Evolutionary conservation across 2,113 vertebrate species (phyloP).

Genomic region (Apeltes quadracus): DNA sequence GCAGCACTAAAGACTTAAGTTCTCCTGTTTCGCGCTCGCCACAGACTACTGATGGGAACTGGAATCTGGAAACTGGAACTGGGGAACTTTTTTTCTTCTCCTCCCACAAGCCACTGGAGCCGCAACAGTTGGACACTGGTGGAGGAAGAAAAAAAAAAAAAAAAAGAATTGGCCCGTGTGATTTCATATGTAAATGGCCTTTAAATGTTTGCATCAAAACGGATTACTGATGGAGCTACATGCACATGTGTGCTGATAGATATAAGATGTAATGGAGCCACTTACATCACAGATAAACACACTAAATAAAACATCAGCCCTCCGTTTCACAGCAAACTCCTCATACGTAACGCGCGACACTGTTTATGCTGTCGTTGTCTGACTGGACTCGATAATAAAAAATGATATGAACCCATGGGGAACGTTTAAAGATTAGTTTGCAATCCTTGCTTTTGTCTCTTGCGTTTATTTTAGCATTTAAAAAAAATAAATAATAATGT

Average conservation of each 20-base stretch:
- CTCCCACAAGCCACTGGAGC: constrained; percentile 57
- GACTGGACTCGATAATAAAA: background rate
- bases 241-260: background rate
- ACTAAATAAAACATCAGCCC: background rate
- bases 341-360: background rate
- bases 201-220: constrained; percentile 19
- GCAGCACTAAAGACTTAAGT: constrained; percentile 72
- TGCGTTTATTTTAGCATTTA: background rate
- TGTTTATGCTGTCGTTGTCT: too few relatives aligned
- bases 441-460: background rate
- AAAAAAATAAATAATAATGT: background rate
- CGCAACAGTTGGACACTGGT: constrained; percentile 53
- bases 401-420: background rate
- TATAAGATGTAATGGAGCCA: background rate
- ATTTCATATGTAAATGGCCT: background rate
- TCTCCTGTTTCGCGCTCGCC: constrained; percentile 68
- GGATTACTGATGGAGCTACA: background rate
- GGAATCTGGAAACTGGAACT: constrained; percentile 64
- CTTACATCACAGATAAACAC: too few relatives aligned
- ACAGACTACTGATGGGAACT: constrained; percentile 64
- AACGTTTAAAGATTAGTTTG: background rate
- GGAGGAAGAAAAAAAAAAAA: too few relatives aligned
- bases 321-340: background rate
- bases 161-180: too few relatives aligned
- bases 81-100: constrained; percentile 46